Conservation (phyloP, 2,797 vertebrate species). For the Linurgus olivaceus region DNA sequence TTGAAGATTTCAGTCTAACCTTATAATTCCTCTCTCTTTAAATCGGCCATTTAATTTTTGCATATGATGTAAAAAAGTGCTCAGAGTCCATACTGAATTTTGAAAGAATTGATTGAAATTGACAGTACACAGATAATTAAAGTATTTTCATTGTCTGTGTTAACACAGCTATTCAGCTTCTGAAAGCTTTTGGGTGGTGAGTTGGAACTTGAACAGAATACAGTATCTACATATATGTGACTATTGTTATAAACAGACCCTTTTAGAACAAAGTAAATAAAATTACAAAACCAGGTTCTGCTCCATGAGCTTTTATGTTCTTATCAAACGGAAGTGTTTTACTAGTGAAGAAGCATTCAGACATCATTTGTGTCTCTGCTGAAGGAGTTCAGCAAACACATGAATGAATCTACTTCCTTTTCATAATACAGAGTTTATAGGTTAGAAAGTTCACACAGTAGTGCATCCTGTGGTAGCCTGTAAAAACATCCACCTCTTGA, state of each 20-base stretch:
- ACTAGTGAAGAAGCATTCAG: not conserved
- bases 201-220: not conserved
- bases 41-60: not conserved
- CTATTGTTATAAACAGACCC: not conserved
- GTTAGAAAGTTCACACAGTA: constrained; percentile 41
- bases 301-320: not conserved
- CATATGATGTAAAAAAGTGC: not conserved
- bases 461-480: constrained; percentile 45
- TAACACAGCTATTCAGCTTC: not conserved
- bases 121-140: not conserved
- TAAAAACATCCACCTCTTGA: constrained; percentile 42
- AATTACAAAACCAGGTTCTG: not conserved
- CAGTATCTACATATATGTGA: not conserved
- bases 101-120: not conserved
- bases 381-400: constrained; percentile 16
- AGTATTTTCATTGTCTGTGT: not conserved
- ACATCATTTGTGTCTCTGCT: not conserved
- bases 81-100: not conserved
- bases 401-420: constrained; percentile 20
- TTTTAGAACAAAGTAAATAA: not conserved
- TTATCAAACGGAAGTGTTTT: not conserved
- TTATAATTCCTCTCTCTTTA: not conserved
- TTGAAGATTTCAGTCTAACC: not conserved
- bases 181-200: not conserved
- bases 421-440: constrained; percentile 9